phyloP scores from a whole-genome alignment of 2,797 vertebrate species.

The Cossypha polioptera region DNA sequence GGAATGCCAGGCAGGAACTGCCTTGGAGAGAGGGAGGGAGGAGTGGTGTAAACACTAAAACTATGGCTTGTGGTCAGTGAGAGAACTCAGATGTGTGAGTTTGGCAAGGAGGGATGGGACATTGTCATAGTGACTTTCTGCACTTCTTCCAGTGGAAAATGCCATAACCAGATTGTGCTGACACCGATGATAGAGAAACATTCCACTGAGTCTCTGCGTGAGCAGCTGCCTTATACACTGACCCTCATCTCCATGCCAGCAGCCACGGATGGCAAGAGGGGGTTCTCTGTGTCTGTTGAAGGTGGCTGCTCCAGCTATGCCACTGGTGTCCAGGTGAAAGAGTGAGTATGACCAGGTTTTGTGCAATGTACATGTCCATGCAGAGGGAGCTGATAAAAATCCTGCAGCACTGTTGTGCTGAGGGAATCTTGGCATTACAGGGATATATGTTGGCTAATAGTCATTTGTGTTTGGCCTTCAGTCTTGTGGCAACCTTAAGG shows the following conservation, averaged over 20 bases:
- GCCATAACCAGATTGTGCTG: slow-evolving; percentile 92
- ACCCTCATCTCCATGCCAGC: slow-evolving; percentile 94
- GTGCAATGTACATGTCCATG: background rate
- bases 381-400: background rate
- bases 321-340: slow-evolving; percentile 89
- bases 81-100: background rate
- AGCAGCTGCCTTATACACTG: slow-evolving; percentile 91
- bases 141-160: slow-evolving; percentile 85
- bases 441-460: background rate
- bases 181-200: slow-evolving; percentile 92
- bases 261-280: slow-evolving; percentile 88
- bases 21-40: background rate
- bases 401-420: background rate
- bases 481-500: background rate
- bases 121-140: background rate
- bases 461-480: background rate
- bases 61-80: background rate
- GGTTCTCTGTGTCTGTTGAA: slow-evolving; percentile 88
- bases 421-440: background rate
- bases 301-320: slow-evolving; percentile 82
- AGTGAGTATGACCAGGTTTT: slow-evolving; percentile 82
- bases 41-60: background rate
- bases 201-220: slow-evolving; percentile 84
- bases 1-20: background rate
- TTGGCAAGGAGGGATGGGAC: background rate